Conservation (phyloP, 2,888 invertebrate genomes). For the Mythimna ferrago region DNA sequence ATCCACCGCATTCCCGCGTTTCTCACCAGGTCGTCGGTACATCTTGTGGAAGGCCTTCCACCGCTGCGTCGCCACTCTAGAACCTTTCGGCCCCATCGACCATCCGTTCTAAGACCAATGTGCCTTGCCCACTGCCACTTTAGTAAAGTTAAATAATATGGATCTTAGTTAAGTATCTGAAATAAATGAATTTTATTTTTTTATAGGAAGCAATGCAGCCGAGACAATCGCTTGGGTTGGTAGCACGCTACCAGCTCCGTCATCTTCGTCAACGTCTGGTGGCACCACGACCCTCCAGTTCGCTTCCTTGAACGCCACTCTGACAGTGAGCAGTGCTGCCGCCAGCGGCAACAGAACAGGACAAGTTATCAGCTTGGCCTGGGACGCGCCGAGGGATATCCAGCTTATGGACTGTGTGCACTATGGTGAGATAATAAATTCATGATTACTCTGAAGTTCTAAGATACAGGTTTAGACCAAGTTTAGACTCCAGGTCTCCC, state of each 20-base stretch:
- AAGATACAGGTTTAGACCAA: no score
- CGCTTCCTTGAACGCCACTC: background rate
- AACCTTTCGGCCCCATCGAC: no score
- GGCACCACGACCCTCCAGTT: constrained; percentile 3
- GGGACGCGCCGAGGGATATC: constrained; percentile 20
- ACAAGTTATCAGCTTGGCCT: constrained; percentile 27
- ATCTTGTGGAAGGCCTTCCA: no score
- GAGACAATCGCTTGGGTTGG: constrained; percentile 40
- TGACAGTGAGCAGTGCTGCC: constrained; percentile 8
- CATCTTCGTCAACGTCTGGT: background rate
- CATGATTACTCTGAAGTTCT: background rate
- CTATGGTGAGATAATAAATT: constrained; percentile 35
- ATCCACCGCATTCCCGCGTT: no score
- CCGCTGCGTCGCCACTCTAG: no score
- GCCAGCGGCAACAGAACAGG: constrained; percentile 19
- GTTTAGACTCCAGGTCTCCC: no score
- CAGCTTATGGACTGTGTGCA: constrained; percentile 32
- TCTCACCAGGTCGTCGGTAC: no score
- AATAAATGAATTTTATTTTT: no score
- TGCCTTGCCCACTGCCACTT: no score
- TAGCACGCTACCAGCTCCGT: background rate
- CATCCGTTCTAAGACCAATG: no score
- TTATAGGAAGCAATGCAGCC: constrained; percentile 18
- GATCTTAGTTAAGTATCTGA: no score
- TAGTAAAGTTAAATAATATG: background rate